Conservation (phyloP, 1,140 invertebrate species). For the Phenacoccus solenopsis region DNA sequence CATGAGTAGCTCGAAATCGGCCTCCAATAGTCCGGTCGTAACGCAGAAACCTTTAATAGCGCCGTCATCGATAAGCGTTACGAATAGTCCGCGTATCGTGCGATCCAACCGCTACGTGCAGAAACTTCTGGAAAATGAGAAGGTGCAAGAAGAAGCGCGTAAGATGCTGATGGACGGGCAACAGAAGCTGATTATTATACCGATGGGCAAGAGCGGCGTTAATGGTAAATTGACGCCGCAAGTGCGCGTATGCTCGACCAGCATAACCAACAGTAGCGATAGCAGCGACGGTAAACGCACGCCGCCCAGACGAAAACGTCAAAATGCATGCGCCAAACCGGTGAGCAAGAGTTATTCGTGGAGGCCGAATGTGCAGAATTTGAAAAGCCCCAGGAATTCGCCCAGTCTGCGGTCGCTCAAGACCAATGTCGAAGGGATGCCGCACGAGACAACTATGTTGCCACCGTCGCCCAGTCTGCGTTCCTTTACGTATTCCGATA, state of each 20-base stretch:
- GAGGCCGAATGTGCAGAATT: not conserved
- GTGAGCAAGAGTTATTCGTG: not conserved
- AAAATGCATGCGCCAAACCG: not conserved
- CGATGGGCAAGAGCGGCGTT: slow-evolving; percentile 17
- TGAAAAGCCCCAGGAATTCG: not conserved
- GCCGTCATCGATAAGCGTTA: not conserved
- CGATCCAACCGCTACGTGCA: slow-evolving; percentile 8
- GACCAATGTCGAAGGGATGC: not conserved
- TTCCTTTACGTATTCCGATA: slow-evolving; percentile 12
- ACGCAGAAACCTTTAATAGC: slow-evolving; percentile 13
- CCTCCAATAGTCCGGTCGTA: not conserved
- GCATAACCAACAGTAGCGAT: slow-evolving; percentile 19
- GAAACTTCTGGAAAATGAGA: slow-evolving; percentile 6
- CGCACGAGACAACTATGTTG: not conserved
- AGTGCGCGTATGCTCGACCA: slow-evolving; percentile 20
- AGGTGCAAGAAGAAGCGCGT: slow-evolving; percentile 13
- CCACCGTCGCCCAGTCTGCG: slow-evolving; percentile 12
- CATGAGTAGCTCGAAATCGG: not conserved
- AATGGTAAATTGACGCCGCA: slow-evolving; percentile 17
- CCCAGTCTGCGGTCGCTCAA: slow-evolving; percentile 20
- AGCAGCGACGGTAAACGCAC: slow-evolving; percentile 22
- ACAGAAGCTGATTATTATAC: slow-evolving; percentile 23
- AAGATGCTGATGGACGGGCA: slow-evolving; percentile 14
- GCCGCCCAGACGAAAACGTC: slow-evolving; percentile 19
- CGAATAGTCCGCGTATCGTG: not conserved